Conservation (phyloP, 2,888 invertebrate genomes). For the Gymnosoma rotundatum region DNA sequence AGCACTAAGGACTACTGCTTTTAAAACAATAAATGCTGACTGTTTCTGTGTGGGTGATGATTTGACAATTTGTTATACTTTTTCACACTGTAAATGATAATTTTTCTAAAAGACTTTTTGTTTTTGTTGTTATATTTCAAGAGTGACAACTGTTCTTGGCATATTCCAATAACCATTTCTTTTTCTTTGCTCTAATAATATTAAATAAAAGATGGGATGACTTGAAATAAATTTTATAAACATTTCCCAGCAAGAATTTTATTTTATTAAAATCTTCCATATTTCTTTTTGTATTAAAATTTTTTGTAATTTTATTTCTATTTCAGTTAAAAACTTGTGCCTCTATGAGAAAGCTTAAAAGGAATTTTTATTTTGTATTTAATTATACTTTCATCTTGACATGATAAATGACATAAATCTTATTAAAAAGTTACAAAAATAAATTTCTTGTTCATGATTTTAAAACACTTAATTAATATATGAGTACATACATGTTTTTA, state of each 20-base stretch:
- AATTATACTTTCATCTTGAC: constrained; percentile 40
- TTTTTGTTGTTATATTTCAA: neutral
- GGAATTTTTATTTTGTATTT: constrained; percentile 46
- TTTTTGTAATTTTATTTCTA: neutral
- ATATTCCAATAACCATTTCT: neutral
- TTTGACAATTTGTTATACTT: too few species aligned
- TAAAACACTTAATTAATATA: neutral
- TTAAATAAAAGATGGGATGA: neutral
- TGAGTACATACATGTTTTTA: too few species aligned
- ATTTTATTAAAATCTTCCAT: constrained; percentile 47
- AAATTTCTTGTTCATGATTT: neutral
- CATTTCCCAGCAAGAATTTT: constrained; percentile 54
- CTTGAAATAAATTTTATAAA: constrained; percentile 35
- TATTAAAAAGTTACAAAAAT: constrained; percentile 1
- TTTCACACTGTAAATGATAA: constrained; percentile 24
- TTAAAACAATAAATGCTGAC: too few species aligned
- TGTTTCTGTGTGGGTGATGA: too few species aligned
- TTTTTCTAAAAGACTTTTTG: constrained; percentile 44
- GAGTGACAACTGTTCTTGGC: constrained; percentile 49
- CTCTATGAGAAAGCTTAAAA: constrained; percentile 1
- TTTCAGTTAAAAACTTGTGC: neutral
- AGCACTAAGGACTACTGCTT: too few species aligned
- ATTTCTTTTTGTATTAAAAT: too few species aligned
- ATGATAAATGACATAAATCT: constrained; percentile 23
- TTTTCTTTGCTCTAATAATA: neutral